Evolutionary conservation across 2,113 vertebrate species (phyloP), one percentile per base, ranked within the genome.

Genomic region (Gobius niger): DNA sequence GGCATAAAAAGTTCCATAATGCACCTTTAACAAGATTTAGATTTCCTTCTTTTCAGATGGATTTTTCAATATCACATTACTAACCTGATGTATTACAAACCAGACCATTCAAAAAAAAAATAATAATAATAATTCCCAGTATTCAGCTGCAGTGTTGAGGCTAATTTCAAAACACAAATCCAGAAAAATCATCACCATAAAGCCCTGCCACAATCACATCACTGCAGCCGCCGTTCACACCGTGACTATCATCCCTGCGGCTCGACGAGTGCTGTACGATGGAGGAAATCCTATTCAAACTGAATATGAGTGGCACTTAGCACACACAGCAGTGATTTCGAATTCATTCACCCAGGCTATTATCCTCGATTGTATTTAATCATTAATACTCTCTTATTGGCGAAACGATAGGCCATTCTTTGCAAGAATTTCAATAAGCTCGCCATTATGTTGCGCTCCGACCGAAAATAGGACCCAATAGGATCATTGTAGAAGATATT

Each of bases 401-500:
- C 12, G 6, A 14, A 50, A 14, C 6, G 12, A 14, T 14, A n/a
- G 40, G 8, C 9, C 40, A n/a, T 40, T 60, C 16, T 44, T 63
- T 44, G 44, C 42, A 47, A 5, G 44, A 47, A 47, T 63, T 44
- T 47, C 9, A 18, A 63, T 63, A n/a, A 63, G n/a, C 61, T 4
- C 9, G n/a, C 61, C 44, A 11, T 24, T 52, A 69, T 34, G 24
- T 69, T 73, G 69, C 42, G 13, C 51, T 73, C 19, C 10, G 41
- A 64, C 47, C 49, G 51, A 68, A 9, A 53, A 67, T 51, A 8
- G 34, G 46, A 70, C 66, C 63, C 15, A 47, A 1, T 44, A 34
- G 52, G 14, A 41, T 67, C 8, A 41, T 59, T 65, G 66, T 60
- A 57, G 7, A 10, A 62, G 54, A 65, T 61, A 67, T 65, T 40